phyloP scores from a whole-genome alignment of 1,140 invertebrate genomes.

The Amyelois transitella region DNA sequence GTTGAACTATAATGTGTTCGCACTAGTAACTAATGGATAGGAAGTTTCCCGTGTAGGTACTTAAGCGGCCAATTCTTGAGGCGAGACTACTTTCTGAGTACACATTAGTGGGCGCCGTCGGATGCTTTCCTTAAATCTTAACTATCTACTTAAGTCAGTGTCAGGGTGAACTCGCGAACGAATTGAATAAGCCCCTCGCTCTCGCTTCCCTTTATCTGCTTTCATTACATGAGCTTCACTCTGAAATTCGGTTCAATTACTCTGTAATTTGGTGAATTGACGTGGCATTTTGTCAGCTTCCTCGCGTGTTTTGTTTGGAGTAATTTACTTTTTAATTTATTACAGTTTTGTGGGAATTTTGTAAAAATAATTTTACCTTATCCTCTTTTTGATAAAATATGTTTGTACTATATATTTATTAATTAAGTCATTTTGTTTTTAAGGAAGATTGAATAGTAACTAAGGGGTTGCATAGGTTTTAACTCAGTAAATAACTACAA shows the following conservation, averaged over 20 bases:
- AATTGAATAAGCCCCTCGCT: slow-evolving; percentile 58
- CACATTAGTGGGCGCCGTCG: slow-evolving; percentile 55
- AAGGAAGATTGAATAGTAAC: too few relatives aligned
- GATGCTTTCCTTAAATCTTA: slow-evolving; percentile 62
- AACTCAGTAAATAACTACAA: too few relatives aligned
- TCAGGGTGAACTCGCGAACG: slow-evolving; percentile 49
- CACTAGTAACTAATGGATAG: slow-evolving; percentile 62
- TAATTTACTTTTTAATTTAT: slow-evolving; percentile 15
- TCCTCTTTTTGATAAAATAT: too few relatives aligned
- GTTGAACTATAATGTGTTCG: slow-evolving; percentile 65
- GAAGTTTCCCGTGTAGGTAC: slow-evolving; percentile 61
- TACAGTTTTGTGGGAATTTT: not conserved
- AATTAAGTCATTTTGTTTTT: too few relatives aligned
- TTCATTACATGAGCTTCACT: slow-evolving; percentile 64
- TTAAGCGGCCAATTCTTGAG: slow-evolving; percentile 61
- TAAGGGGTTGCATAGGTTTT: too few relatives aligned
- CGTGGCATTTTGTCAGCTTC: slow-evolving; percentile 63
- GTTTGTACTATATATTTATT: too few relatives aligned
- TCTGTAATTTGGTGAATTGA: slow-evolving; percentile 62
- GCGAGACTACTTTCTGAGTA: slow-evolving; percentile 64
- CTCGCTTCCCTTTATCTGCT: slow-evolving; percentile 54
- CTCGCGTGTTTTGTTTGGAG: slow-evolving; percentile 38
- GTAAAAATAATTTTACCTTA: too few relatives aligned
- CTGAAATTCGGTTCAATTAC: slow-evolving; percentile 67
- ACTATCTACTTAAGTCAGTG: slow-evolving; percentile 68